phyloP scores from a whole-genome alignment of 2,888 invertebrate genomes.

The Apomyelois bistriatella region DNA sequence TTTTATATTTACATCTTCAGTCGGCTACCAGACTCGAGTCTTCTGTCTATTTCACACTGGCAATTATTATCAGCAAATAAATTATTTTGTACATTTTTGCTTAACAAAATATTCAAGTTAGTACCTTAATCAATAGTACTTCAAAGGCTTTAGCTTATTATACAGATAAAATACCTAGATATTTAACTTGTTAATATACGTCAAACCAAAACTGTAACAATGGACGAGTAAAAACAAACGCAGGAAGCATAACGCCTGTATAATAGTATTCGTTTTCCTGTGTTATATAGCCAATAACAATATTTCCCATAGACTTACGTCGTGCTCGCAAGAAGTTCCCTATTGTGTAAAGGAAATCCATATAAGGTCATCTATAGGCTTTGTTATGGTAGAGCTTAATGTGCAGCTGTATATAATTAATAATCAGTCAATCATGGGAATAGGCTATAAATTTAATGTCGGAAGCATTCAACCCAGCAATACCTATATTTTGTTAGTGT shows the following conservation, averaged over 20 bases:
- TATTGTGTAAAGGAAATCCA: not conserved
- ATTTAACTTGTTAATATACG: not conserved
- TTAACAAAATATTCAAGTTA: no score
- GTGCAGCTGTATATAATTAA: not conserved
- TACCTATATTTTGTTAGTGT: no score
- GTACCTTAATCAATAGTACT: no score
- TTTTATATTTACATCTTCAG: no score
- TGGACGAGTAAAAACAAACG: conserved; percentile 47
- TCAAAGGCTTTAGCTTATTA: no score
- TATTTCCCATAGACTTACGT: conserved; percentile 22
- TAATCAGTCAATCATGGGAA: not conserved
- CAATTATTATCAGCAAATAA: no score
- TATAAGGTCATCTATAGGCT: conserved; percentile 3
- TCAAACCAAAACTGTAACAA: conserved; percentile 42
- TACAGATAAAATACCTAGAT: not conserved
- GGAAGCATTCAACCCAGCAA: no score
- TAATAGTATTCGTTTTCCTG: conserved; percentile 32
- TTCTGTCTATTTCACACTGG: no score
- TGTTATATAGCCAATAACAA: conserved; percentile 18
- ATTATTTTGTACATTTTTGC: no score
- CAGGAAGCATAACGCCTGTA: conserved; percentile 49
- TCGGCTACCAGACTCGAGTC: no score
- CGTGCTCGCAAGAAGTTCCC: not conserved
- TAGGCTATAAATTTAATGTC: no score
- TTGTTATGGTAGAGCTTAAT: not conserved